phyloP scores from a whole-genome alignment of 2,888 invertebrate genomes.

The Acanthosoma haemorrhoidale region DNA sequence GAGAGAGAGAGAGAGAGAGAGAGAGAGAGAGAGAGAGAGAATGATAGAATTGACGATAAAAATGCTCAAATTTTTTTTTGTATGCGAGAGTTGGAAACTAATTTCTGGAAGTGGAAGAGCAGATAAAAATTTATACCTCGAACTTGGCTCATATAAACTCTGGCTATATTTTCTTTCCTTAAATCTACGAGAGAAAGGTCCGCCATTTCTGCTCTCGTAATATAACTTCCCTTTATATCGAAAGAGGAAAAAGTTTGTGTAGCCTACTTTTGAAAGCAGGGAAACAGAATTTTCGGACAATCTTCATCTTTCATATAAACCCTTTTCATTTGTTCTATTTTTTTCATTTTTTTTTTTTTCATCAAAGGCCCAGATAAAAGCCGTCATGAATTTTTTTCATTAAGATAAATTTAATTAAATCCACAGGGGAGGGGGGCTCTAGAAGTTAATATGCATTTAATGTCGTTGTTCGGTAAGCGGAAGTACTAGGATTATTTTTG shows the following conservation, averaged over 20 bases:
- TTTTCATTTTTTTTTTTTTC: background rate
- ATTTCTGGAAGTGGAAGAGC: constrained; percentile 23
- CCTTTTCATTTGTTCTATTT: background rate
- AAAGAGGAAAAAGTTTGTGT: background rate
- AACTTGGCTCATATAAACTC: constrained; percentile 25
- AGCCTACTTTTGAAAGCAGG: background rate
- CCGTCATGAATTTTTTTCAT: too few species aligned
- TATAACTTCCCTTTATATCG: constrained; percentile 5
- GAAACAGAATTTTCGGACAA: constrained; percentile 8
- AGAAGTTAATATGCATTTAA: too few species aligned
- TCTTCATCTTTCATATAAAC: background rate
- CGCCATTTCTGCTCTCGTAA: constrained; percentile 7
- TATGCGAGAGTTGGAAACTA: constrained; percentile 21
- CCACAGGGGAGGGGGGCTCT: too few species aligned
- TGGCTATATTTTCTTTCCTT: constrained; percentile 14
- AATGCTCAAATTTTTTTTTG: too few species aligned
- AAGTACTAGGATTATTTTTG: too few species aligned
- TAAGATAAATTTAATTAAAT: too few species aligned
- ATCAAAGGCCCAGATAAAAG: too few species aligned
- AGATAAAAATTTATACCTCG: constrained; percentile 25
- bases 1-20: too few species aligned
- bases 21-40: too few species aligned
- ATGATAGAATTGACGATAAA: too few species aligned
- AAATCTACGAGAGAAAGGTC: constrained; percentile 16
- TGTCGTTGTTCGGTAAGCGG: too few species aligned